Base-by-base conservation (phyloP, 1,140 invertebrate species). In the Magallana gigas region DNA sequence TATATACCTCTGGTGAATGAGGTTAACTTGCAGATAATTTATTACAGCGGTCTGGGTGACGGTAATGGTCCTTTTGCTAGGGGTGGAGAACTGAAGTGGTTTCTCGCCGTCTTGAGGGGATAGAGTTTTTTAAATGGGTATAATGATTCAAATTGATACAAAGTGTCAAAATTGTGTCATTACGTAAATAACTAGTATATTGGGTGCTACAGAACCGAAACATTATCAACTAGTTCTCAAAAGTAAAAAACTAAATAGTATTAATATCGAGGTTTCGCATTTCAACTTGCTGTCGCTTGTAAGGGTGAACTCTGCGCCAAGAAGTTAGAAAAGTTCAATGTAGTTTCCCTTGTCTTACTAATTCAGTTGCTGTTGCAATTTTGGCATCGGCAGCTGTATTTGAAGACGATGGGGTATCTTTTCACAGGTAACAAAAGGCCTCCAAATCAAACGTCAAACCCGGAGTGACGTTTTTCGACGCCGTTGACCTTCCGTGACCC, bases 11-110 rank as follows among this genome's bases (percentile, higher is more conserved):
- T 29, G 14, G 23, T 29, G 68, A 76, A 29, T 23, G 23, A 12
- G 68, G 68, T 76, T 76, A 76, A 76, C 68, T 29, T 29, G 23
- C 68, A 76, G 68, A 23, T 76, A 29, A 76, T 76, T 76, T 76
- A 76, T 76, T 76, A 76, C 14, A 23, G 14, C 68, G 11, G 29
- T 48, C 36, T 48, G 36, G 36, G 36, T 48, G 8, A 12, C 9
- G 23, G 8, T 76, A 76, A 76, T 23, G 23, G 23, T 76, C 23
- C 11, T 76, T 76, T 11, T 11, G 14, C 68, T 29, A 29, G 68
- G 68, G 68, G 68, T 76, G 68, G 68, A 29, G 68, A 76, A 76
- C 18, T 76, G 12, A 29, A 76, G 68, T 62, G 60, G 60, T n/a
- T 62, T 62, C 11, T 62, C 60, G n/a, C 36, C 36, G 36, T 48